Evolutionary conservation across 2,797 vertebrate species (phyloP).

Genomic region (Girardinus metallicus): DNA sequence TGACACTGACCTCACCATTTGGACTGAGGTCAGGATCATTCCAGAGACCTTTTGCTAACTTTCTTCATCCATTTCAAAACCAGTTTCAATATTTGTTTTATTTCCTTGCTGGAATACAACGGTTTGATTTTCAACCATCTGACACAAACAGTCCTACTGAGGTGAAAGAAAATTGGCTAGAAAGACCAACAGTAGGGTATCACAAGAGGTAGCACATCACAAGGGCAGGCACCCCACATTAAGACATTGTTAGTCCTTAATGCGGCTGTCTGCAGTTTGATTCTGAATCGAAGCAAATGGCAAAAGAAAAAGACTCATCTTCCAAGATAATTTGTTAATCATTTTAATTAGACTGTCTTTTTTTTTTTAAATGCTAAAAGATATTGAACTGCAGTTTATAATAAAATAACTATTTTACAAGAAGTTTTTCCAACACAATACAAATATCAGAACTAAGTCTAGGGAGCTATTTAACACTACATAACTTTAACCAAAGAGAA

Average conservation of each 20-base stretch:
- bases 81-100: neutral
- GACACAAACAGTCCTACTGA: neutral
- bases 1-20: neutral
- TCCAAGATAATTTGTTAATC: neutral
- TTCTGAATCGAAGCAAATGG: conserved; percentile 7
- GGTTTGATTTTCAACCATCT: neutral
- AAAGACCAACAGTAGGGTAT: too few species aligned
- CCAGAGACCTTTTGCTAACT: neutral
- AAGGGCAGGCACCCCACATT: neutral
- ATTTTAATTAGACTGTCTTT: neutral
- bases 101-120: neutral
- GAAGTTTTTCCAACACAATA: neutral
- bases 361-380: neutral
- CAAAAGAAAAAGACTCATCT: neutral
- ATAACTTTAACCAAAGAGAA: conserved; percentile 24
- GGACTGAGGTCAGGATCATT: neutral
- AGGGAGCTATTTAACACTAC: conserved; percentile 27
- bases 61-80: neutral
- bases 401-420: neutral
- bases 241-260: neutral
- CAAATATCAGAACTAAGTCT: conserved; percentile 5
- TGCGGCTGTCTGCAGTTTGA: neutral
- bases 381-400: neutral
- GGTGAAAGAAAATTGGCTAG: neutral
- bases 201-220: too few species aligned